Evolutionary conservation across 2,113 vertebrate species (phyloP).

Genomic region (Oreotrochilus melanogaster): DNA sequence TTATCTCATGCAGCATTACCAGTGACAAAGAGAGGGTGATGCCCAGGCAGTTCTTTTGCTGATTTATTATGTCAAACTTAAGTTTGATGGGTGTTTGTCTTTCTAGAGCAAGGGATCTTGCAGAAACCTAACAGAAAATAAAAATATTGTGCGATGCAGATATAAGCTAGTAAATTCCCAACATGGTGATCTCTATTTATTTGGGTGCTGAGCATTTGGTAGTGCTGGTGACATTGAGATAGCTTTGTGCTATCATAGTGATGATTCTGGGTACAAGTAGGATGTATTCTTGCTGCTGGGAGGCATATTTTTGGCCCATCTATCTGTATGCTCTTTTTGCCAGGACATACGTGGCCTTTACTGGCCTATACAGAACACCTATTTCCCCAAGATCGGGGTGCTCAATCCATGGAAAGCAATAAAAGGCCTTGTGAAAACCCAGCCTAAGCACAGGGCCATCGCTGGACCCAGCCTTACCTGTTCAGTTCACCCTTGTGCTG

Average conservation of each 20-base stretch:
- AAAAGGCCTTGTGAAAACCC: not conserved
- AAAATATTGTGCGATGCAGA: too few relatives aligned
- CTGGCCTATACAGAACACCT: not conserved
- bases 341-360: not conserved
- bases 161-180: not conserved
- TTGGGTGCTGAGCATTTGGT: not conserved
- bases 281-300: not conserved
- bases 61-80: not conserved
- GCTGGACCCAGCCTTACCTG: too few relatives aligned
- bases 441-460: rapidly evolving
- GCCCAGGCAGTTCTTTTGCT: not conserved
- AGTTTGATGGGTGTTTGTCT: not conserved
- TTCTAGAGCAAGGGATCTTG: not conserved
- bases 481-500: not conserved
- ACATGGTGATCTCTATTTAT: rapidly evolving
- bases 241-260: rapidly evolving
- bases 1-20: rapidly evolving
- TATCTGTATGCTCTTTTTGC: not conserved
- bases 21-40: not conserved
- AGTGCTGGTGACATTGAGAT: rapidly evolving
- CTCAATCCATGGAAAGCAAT: not conserved
- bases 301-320: not conserved
- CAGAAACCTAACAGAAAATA: not conserved
- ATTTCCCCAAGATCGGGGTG: not conserved
- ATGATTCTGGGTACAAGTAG: not conserved